Percentiles rank a stretch among this genome's conserved stretches.
These are phyloP conservation scores for Bursaphelenchus mucronatus DNA, from an alignment of 1,140 invertebrate species.

Conservation along the genomic window DNA sequence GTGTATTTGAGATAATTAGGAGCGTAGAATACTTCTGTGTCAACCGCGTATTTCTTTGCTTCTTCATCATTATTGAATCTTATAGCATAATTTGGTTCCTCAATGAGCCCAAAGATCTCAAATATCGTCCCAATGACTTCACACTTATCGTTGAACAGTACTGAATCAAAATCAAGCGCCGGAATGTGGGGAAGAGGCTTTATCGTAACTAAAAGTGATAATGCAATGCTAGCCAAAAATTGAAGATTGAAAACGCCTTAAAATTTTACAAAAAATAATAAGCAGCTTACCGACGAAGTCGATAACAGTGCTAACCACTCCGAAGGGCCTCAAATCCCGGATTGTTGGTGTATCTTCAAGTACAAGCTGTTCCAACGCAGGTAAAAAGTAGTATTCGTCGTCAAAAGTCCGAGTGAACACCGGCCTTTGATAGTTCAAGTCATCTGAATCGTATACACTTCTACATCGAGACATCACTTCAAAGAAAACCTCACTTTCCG, in stretches of 20 bases:
- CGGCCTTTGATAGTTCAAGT: not conserved
- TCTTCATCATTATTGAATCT: slow-evolving; percentile 41
- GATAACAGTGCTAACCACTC: slow-evolving; percentile 36
- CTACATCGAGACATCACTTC: slow-evolving; percentile 15
- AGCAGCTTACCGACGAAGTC: slow-evolving; percentile 35
- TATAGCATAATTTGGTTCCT: slow-evolving; percentile 35
- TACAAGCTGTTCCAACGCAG: slow-evolving; percentile 29
- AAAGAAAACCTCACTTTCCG: slow-evolving; percentile 22
- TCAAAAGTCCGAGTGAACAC: slow-evolving; percentile 29
- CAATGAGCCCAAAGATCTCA: slow-evolving; percentile 40
- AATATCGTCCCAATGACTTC: slow-evolving; percentile 40
- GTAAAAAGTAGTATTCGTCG: slow-evolving; percentile 35
- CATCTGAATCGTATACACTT: slow-evolving; percentile 3
- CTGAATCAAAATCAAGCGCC: slow-evolving; percentile 39
- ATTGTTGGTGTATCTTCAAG: slow-evolving; percentile 31
- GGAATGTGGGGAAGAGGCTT: slow-evolving; percentile 29
- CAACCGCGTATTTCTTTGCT: slow-evolving; percentile 26
- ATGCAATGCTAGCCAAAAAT: slow-evolving; percentile 3
- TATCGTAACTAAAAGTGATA: slow-evolving; percentile 31
- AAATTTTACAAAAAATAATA: slow-evolving; percentile 8
- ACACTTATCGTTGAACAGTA: slow-evolving; percentile 38
- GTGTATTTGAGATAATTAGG: slow-evolving; percentile 26
- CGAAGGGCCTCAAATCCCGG: slow-evolving; percentile 34
- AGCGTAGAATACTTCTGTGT: slow-evolving; percentile 33
- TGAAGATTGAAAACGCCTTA: not conserved